Percentiles rank a stretch among this genome's conserved stretches.
phyloP scores from a whole-genome alignment of 2,113 vertebrate species.

The Embiotoca jacksoni region DNA sequence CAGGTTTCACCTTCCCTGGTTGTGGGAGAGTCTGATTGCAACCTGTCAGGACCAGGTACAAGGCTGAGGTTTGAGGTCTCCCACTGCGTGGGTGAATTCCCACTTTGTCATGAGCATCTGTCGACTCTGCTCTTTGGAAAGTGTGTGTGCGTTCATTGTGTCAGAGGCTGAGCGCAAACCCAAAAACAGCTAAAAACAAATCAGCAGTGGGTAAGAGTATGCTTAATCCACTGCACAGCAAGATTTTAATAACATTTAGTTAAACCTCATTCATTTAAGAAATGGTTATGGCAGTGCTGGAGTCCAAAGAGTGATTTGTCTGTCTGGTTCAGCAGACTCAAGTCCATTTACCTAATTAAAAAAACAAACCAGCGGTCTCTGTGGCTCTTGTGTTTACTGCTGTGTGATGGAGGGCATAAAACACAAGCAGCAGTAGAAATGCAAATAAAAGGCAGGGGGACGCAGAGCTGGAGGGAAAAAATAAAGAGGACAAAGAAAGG shows the following conservation, averaged over 20 bases:
- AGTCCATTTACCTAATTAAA: slow-evolving; percentile 79
- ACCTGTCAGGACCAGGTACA: slow-evolving; percentile 39
- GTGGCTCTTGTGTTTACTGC: slow-evolving; percentile 69
- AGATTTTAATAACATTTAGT: slow-evolving; percentile 70
- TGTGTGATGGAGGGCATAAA: slow-evolving; percentile 58
- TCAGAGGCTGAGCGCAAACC: slow-evolving; percentile 11
- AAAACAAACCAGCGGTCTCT: slow-evolving; percentile 61
- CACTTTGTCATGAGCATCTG: slow-evolving; percentile 21
- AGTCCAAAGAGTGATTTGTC: slow-evolving; percentile 72
- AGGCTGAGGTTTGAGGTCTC: slow-evolving; percentile 42
- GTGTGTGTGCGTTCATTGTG: slow-evolving; percentile 43
- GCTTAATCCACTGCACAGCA: slow-evolving; percentile 26
- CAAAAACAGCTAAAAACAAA: slow-evolving; percentile 27
- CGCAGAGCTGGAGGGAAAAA: slow-evolving; percentile 22
- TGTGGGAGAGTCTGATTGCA: slow-evolving; percentile 43
- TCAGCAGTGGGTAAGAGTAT: slow-evolving; percentile 26
- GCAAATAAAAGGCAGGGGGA: slow-evolving; percentile 47
- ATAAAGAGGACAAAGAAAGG: slow-evolving; percentile 50
- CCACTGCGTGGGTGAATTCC: slow-evolving; percentile 12
- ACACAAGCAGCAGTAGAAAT: slow-evolving; percentile 49
- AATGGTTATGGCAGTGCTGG: slow-evolving; percentile 63
- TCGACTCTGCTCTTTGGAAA: slow-evolving; percentile 38
- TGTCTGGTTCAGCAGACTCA: slow-evolving; percentile 69
- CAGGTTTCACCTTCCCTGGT: slow-evolving; percentile 54
- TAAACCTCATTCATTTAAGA: slow-evolving; percentile 66